phyloP scores from a whole-genome alignment of 2,888 invertebrate genomes.

The Euzetes globulus region DNA sequence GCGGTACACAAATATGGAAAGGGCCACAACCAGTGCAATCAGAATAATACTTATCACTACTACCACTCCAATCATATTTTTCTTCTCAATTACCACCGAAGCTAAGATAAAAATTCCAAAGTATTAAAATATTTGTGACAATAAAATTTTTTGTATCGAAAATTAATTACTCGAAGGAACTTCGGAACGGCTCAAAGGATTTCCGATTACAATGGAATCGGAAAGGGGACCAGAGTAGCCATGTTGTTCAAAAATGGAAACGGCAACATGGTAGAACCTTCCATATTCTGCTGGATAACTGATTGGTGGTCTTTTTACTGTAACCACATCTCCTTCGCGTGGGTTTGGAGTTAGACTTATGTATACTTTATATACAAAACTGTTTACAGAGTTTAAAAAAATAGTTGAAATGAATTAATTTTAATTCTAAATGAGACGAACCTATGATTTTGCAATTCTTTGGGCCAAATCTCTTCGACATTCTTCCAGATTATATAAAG shows the following conservation, averaged over 20 bases:
- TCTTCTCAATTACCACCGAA: conserved; percentile 42
- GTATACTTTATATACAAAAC: conserved; percentile 59
- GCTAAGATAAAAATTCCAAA: conserved; percentile 20
- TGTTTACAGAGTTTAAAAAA: conserved; percentile 39
- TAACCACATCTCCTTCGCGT: conserved; percentile 36
- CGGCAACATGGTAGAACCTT: conserved; percentile 44
- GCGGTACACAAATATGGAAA: conserved; percentile 59
- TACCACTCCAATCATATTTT: conserved; percentile 50
- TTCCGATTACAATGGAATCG: conserved; percentile 40
- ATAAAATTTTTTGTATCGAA: conserved; percentile 14
- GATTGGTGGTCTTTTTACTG: conserved; percentile 38
- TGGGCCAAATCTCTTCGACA: conserved; percentile 40
- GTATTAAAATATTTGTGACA: background rate
- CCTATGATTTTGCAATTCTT: conserved; percentile 39
- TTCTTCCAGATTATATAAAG: conserved; percentile 62
- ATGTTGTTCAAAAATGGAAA: conserved; percentile 44
- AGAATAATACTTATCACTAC: conserved; percentile 55
- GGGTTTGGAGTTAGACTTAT: conserved; percentile 49
- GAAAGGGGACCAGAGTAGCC: conserved; percentile 45
- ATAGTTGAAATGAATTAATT: background rate
- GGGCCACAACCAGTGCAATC: conserved; percentile 54
- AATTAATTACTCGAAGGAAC: conserved; percentile 14
- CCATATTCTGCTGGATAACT: conserved; percentile 38
- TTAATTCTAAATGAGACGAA: conserved; percentile 27
- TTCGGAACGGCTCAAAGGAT: conserved; percentile 1